Base-by-base conservation (phyloP, 2,888 invertebrate genomes). In the Agapetus fuscipes region DNA sequence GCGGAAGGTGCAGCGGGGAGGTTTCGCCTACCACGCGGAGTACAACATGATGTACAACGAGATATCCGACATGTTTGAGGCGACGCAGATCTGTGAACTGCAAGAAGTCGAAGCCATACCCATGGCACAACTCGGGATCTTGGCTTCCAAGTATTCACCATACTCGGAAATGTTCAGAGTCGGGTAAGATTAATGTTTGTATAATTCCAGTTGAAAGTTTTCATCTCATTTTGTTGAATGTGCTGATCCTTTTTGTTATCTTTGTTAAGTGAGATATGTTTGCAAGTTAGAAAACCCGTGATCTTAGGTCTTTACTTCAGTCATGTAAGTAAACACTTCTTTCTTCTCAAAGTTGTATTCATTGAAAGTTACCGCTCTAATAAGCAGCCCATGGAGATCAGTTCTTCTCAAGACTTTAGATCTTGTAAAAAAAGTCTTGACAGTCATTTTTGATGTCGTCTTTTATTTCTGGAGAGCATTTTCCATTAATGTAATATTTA, bases 401-500 rank as follows among this genome's bases (percentile, higher is more conserved):
- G 15, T 36, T 28, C 48, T 31, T 17, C 41, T 43, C 5, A 10
- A 17, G 1, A 41, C 17, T 34, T 48, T 45, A 1, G 41, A 36
- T n/a, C 12, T 37, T 1, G 3, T 16, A 4, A 41, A 29, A n/a
- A 29, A 37, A 37, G 25, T 34, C 15, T 16, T 31, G 37, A 33
- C 25, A 38, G 28, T 30, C 25, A 6, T 16, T 31, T 3, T 25
- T 10, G 15, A 20, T 34, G 12, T 24, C 13, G 2, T 3, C 15
- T 6, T 34, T 15, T 13, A 28, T 24, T 3, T 24, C 20, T 15
- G 29, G 25, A 11, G 24, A 20, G 43, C 45, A 50, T 20, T 7
- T 31, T 39, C 49, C 6, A 47, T 39, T 13, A 17, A 28, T 1
- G 59, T 60, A 16, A 60, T 49, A 40, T 61, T 62, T n/a, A n/a